Conservation (phyloP, 1,140 invertebrate genomes). For the Ceratina calcarata region DNA sequence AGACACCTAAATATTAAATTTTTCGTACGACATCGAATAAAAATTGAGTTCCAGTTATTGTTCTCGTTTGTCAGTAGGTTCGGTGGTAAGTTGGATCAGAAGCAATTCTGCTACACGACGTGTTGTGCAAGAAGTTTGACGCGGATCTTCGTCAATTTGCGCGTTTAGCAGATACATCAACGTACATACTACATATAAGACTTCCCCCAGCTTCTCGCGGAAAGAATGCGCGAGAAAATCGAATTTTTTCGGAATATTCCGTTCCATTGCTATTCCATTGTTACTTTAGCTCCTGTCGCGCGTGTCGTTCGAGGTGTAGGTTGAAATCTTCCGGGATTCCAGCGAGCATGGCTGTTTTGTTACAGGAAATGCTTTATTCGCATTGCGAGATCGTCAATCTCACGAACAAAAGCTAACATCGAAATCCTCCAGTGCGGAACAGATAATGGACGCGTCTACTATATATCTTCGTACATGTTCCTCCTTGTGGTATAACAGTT, state of each 20-base stretch:
- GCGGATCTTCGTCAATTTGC: not conserved
- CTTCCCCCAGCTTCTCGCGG: slow-evolving; percentile 5
- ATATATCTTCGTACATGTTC: not conserved
- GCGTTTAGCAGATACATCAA: not conserved
- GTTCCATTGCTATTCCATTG: not conserved
- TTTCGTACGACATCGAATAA: not conserved
- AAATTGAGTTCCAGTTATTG: too few relatives aligned
- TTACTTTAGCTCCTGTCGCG: not conserved
- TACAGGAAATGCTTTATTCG: not conserved
- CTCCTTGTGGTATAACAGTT: too few relatives aligned
- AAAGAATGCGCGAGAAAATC: slow-evolving; percentile 33
- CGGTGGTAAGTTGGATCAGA: not conserved
- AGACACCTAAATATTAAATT: too few relatives aligned
- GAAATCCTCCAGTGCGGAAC: not conserved
- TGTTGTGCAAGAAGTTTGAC: not conserved
- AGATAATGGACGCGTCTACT: not conserved
- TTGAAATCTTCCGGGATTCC: not conserved
- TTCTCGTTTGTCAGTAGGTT: not conserved
- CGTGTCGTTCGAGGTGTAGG: too few relatives aligned
- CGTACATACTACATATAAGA: slow-evolving; percentile 40
- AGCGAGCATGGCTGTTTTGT: not conserved
- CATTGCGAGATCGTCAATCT: not conserved
- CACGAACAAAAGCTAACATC: not conserved
- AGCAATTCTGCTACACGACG: not conserved
- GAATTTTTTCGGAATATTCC: slow-evolving; percentile 41